phyloP scores from a whole-genome alignment of 2,797 vertebrate genomes.

The Phrynocephalus guinanensis region DNA sequence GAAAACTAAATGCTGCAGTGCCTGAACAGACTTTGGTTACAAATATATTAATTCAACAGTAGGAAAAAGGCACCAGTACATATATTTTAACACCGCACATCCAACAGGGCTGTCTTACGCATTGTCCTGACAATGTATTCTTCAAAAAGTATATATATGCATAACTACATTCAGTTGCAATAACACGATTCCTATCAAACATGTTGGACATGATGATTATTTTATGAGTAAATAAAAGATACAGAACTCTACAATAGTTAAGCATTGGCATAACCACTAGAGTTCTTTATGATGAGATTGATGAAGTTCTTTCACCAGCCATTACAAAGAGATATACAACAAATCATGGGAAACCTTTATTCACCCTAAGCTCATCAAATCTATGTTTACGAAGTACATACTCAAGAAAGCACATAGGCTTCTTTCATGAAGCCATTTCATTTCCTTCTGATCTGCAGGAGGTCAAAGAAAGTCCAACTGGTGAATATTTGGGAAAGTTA shows the following conservation, averaged over 20 bases:
- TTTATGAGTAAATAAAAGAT: neutral
- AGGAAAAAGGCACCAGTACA: neutral
- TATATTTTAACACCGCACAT: neutral
- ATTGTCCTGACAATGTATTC: neutral
- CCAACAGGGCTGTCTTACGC: neutral
- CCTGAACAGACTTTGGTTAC: neutral
- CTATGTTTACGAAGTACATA: neutral
- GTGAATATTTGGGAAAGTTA: neutral
- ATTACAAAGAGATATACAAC: neutral
- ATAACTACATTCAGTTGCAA: neutral
- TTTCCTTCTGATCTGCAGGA: too few relatives aligned
- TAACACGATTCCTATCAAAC: constrained; percentile 6
- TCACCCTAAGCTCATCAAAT: neutral
- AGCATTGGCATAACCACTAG: neutral
- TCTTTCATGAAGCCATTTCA: neutral
- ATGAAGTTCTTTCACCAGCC: neutral
- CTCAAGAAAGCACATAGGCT: neutral
- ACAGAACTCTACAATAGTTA: neutral
- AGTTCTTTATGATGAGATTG: neutral
- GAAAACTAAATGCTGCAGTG: too few relatives aligned
- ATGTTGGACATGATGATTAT: neutral
- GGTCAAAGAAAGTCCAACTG: too few relatives aligned
- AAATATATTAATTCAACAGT: neutral
- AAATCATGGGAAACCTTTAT: constrained; percentile 20
- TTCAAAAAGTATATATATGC: neutral